Base-by-base conservation (phyloP, 92 coral and sea anemone species). In the Metridium senile region DNA sequence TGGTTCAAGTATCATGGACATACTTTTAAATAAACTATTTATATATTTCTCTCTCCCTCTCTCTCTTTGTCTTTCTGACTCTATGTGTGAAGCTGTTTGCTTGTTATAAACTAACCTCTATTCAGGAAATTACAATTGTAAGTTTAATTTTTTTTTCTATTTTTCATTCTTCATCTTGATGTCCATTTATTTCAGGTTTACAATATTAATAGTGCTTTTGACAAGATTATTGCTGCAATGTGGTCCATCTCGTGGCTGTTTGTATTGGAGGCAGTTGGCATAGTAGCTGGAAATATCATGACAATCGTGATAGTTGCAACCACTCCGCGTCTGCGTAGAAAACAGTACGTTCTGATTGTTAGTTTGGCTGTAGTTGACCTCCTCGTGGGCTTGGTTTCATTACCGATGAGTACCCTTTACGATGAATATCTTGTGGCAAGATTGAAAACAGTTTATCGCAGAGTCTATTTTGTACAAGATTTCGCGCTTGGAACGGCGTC, bases 281-380 rank as follows among this genome's bases (percentile, higher is more conserved):
- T 71, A 71, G 53, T 71, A 30, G 33, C 76, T 45, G 76, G 76
- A 1, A 71, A 71, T 23, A 23, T 52, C 45, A 59, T 35, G 27
- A 59, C 61, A 19, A 26, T 71, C 20, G 49, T 71, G 29, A 21
- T 71, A 71, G 51, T 71, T 54, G 52, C 66, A 17, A 58, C 25
- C 18, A 71, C 76, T 28, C 76, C 76, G 29, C 39, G 34, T 23
- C 74, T 70, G 30, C 83, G 74, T 20, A 54, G 31, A 20, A 74
- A 83, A 31, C 33, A 62, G 16, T 64, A 71, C 25, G 77, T 47
- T 27, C 27, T 77, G 4, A 23, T 83, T 1, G 62, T 83, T 29
- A 77, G 74, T 25, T 20, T 77, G 57, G 83, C 88, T 25, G 81
- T 71, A 0, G 88, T 83, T 0, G 88, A 83, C 28, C 69, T 77